Evolutionary conservation across 2,797 vertebrate genomes (phyloP).

Genomic region (Sciurus carolinensis): DNA sequence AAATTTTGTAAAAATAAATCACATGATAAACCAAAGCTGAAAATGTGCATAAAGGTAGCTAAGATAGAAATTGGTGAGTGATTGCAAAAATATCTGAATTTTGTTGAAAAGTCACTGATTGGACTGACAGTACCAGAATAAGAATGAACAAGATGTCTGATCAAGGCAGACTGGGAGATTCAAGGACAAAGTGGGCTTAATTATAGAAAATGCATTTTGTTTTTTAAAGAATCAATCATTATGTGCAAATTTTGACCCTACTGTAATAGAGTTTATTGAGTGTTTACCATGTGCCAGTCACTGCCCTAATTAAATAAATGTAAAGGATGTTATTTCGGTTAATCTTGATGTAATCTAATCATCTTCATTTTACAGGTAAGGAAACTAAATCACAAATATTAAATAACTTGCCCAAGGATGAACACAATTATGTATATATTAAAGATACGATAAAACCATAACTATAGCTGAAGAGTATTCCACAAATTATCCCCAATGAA

Average conservation of each 20-base stretch:
- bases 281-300: not conserved
- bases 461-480: not conserved
- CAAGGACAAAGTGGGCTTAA: conserved; percentile 2
- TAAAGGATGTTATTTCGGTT: conserved; percentile 2
- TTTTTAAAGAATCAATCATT: not conserved
- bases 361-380: conserved; percentile 24
- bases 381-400: conserved; percentile 45
- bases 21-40: not conserved
- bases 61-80: not conserved
- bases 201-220: not conserved
- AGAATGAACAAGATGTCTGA: not conserved
- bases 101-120: not conserved
- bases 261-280: not conserved
- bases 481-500: not conserved
- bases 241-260: not conserved
- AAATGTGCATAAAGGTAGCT: not conserved
- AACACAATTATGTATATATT: not conserved
- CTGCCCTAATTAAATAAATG: conserved; percentile 27
- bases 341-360: not conserved
- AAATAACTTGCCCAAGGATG: not conserved
- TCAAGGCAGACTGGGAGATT: not conserved
- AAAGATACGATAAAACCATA: not conserved
- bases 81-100: not conserved
- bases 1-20: not conserved
- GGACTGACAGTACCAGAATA: not conserved